Percentiles rank a stretch among this genome's conserved stretches.
phyloP scores from a whole-genome alignment of 1,140 invertebrate species.

The Gryllus bimaculatus region DNA sequence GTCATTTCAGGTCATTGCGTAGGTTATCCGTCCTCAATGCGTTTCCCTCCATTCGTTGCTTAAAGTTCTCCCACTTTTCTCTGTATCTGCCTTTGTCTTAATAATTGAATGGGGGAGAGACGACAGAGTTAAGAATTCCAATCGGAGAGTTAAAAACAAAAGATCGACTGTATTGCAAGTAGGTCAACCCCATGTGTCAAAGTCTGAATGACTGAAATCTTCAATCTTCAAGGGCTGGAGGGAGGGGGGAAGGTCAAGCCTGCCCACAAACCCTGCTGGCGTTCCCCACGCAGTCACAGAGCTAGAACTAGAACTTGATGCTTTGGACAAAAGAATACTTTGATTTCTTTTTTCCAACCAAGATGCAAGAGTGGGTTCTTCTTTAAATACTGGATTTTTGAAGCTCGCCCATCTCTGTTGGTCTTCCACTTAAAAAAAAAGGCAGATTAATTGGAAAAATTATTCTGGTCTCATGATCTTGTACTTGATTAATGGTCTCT shows the following conservation, averaged over 20 bases:
- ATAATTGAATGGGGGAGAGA: too few relatives aligned
- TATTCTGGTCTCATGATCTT: not conserved
- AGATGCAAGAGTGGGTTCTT: constrained; percentile 6
- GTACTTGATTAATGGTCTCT: not conserved
- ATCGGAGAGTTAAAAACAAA: too few relatives aligned
- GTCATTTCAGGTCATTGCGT: too few relatives aligned
- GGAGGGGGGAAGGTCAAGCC: constrained; percentile 7
- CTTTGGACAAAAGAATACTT: not conserved
- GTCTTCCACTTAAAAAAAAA: constrained; percentile 7
- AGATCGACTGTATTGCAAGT: too few relatives aligned
- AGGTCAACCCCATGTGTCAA: constrained; percentile 14
- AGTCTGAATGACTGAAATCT: not conserved
- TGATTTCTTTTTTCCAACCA: constrained; percentile 13
- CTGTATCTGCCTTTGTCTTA: too few relatives aligned
- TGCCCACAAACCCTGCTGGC: not conserved
- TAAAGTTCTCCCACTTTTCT: too few relatives aligned
- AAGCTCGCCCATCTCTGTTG: not conserved
- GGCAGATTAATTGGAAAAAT: not conserved
- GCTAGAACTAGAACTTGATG: too few relatives aligned
- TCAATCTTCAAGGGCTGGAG: not conserved
- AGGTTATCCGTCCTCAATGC: too few relatives aligned
- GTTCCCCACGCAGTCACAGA: not conserved
- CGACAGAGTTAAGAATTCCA: too few relatives aligned
- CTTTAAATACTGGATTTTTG: not conserved
- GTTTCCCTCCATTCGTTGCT: too few relatives aligned